Evolutionary conservation across 2,113 vertebrate species (phyloP).

Genomic region (Corythaixoides concolor): DNA sequence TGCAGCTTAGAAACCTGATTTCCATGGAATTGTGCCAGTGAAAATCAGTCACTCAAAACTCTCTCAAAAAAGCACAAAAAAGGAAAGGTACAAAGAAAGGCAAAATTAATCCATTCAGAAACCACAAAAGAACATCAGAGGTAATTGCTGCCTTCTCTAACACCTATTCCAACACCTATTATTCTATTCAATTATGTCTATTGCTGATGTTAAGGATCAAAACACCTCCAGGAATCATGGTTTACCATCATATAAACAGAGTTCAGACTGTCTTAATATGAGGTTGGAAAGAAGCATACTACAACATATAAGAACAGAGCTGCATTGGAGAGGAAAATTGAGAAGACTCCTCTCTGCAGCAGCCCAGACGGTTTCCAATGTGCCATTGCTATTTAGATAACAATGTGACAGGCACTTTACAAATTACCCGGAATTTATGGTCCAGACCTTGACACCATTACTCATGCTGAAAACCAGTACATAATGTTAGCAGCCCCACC

Average conservation of each 20-base stretch:
- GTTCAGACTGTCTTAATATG: not conserved
- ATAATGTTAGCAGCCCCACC: not conserved
- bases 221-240: not conserved
- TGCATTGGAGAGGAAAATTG: not conserved
- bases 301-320: not conserved
- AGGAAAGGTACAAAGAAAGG: not conserved
- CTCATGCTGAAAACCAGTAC: not conserved
- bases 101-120: not conserved
- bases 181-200: not conserved
- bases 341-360: not conserved
- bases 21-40: not conserved
- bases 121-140: not conserved
- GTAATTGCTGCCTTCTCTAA: not conserved
- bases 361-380: not conserved
- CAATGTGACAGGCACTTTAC: not conserved
- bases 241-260: not conserved
- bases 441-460: not conserved
- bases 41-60: slow-evolving; percentile 1
- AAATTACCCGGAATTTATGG: slow-evolving; percentile 3
- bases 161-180: not conserved
- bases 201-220: not conserved
- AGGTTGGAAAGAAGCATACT: not conserved
- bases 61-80: not conserved
- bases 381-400: slow-evolving; percentile 5
- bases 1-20: slow-evolving; percentile 5